Evolutionary conservation across 2,797 vertebrate species (phyloP), one percentile per base, ranked within the genome.

Genomic region (Spinibarbus caldwelli): DNA sequence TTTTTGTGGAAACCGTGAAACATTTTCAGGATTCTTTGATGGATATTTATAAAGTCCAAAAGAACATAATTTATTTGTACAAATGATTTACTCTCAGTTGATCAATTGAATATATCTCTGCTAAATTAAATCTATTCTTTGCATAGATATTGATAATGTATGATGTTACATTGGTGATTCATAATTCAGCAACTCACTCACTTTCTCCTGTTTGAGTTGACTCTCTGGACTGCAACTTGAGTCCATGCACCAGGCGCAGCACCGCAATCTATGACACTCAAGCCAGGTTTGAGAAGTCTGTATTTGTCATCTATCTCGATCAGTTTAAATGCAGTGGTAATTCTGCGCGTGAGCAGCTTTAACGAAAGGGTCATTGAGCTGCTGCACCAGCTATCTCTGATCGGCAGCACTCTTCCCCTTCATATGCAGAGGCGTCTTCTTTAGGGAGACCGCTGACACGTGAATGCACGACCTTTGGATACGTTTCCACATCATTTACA

Each of bases 221-320:
- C 97, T 75, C 93, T 96, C 47, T 95, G 92, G 15, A 97, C 96
- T 0, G 97, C 96, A 83, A 99, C 96, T 92, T 99, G 98, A 89
- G 97, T 97, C 98, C 98, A 99, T 4, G 98, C 97, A 54, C 98
- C 98, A 0, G 98, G 98, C 0, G 98, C 97, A 0, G 98, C 96
- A 0, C 98, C 98, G 1, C 97, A 99, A 91, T 99, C 98, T 15
- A 99, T 91, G 72, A 99, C 96, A 0, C 91, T 91, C 9, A 93
- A n/a, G 0, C 98, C 98, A 0, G 98, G 97, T 38, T 68, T 90
- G 9, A 99, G 90, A 9, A 99, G 81, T 2, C 23, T 52, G 77
- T 96, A 91, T 89, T 93, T 96, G 54, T 96, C 93, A 15, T 98
- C 95, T 0, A 99, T 94, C 89, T 99, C 96, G 87, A 99, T 92